phyloP scores from a whole-genome alignment of 2,113 vertebrate genomes.

The Cynoglossus semilaevis region DNA sequence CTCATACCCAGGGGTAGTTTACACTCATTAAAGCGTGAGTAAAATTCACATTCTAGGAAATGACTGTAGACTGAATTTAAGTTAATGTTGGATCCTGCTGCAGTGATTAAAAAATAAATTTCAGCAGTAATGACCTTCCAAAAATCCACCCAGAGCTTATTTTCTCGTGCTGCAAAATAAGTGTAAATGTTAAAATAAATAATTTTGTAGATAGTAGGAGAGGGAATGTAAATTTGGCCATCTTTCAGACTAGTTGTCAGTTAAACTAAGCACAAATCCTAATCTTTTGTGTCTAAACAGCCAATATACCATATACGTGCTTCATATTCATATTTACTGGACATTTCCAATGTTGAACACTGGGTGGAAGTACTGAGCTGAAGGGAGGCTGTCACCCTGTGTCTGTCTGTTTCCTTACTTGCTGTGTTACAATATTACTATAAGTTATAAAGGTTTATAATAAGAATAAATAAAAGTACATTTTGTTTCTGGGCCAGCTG shows the following conservation, averaged over 20 bases:
- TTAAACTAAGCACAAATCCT: not conserved
- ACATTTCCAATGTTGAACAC: conserved; percentile 50
- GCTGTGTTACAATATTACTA: conserved; percentile 5
- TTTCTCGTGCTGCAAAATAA: conserved; percentile 11
- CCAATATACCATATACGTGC: not conserved
- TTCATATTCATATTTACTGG: not conserved
- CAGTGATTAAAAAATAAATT: no score
- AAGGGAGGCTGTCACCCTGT: not conserved
- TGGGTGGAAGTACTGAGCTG: conserved; percentile 57
- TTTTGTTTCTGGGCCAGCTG: conserved; percentile 21
- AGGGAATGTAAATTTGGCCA: not conserved
- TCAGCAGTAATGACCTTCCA: no score
- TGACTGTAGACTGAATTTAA: no score
- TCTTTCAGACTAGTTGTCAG: no score
- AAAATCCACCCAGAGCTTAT: not conserved
- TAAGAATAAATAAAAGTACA: no score
- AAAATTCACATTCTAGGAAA: no score
- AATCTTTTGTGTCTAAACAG: not conserved
- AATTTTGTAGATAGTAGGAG: conserved; percentile 1
- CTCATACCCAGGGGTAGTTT: no score
- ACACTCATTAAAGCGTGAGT: no score
- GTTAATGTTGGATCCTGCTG: no score
- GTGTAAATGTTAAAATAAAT: not conserved
- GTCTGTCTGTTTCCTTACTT: not conserved
- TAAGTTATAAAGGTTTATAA: not conserved